Base-by-base conservation (phyloP, 2,888 invertebrate species). In the Mythimna albipuncta region DNA sequence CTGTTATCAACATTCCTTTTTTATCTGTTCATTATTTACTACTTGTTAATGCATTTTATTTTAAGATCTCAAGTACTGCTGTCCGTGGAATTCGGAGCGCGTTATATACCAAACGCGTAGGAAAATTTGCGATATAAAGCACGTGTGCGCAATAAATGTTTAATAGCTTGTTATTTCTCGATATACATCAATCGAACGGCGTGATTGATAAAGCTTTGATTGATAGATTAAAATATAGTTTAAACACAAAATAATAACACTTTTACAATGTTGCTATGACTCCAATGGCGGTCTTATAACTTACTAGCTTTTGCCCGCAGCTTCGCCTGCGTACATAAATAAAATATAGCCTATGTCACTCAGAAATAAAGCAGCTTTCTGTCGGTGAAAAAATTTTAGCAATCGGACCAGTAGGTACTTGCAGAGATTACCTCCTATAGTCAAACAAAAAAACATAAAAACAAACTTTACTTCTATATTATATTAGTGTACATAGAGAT, bases 31-130 rank as follows among this genome's bases (percentile, higher is more conserved):
- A 68, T 47, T 57, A 57, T 44, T 19, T 55, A 35, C 32, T 44
- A 10, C 26, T 52, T 52, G 50, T 54, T 41, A 26, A 16, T 75
- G 57, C 32, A n/a, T 65, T 66, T 66, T 75, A 77, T 77, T 75
- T 81, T 63, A 54, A n/a, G 35, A 80, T 75, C 76, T 77, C 76
- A 16, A 81, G 81, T 74, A 72, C 57, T 57, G 32, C 54, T 38
- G 16, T 16, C 7, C 50, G 26, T 75, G 75, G 75, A 57, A 81
- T 75, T 63, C 54, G 6, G 52, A 75, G 44, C 62, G 58, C 47
- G 47, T 54, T n/a, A 52, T 32, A 26, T 6, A 41, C 38, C 11
- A 71, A 55, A 52, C 52, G 32, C 63, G n/a, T 11, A 47, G 77
- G 68, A 68, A 81, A 68, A 59, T 75, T 59, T 68, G n/a, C 50